Base-by-base conservation (phyloP, 2,797 vertebrate genomes). In the Oreonectes daqikongensis region DNA sequence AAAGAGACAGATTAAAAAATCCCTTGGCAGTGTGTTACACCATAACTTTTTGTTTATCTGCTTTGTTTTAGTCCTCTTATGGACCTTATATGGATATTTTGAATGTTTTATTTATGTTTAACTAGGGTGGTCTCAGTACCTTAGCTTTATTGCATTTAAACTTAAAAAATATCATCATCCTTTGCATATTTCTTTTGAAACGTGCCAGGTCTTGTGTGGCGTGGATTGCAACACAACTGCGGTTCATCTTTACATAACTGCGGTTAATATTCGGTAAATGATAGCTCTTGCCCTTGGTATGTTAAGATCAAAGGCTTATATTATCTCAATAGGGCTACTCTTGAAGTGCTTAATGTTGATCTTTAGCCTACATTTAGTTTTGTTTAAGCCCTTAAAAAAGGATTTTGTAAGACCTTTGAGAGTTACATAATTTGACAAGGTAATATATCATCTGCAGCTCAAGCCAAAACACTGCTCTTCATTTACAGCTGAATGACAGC, bases 281-380 rank as follows among this genome's bases (percentile, higher is more conserved):
- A 76, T 65, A 68, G 40, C 65, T 68, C 53, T 67, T 76, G 38
- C 42, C 55, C 1, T 69, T 57, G 55, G 65, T 69, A 69, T 69
- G 55, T 61, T 61, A 61, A 69, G 66, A 76, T 76, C 42, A 76
- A 69, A 76, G 55, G 20, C 42, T 69, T 60, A 61, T 67, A 46
- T 69, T 69, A 69, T 60, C 40, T 32, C 20, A 76, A 28, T 17
- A 38, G 24, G 18, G 17, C 57, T 52, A 53, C 63, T 35, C 35
- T 44, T 44, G n/a, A 35, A 59, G 24, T 70, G 57, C 57, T 44
- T 22, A 32, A 70, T 77, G 66, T 22, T 40, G 61, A 42, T 69
- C 32, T 70, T 63, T 52, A 70, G n/a, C 18, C 12, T 53, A 22
- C 24, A 30, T 77, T 70, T 32, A 20, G 35, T 69, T 55, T 64